Percentiles rank a stretch among this genome's conserved stretches.
Evolutionary conservation across 2,888 invertebrate genomes (phyloP).

Genomic region (Cartodere bifasciata): DNA sequence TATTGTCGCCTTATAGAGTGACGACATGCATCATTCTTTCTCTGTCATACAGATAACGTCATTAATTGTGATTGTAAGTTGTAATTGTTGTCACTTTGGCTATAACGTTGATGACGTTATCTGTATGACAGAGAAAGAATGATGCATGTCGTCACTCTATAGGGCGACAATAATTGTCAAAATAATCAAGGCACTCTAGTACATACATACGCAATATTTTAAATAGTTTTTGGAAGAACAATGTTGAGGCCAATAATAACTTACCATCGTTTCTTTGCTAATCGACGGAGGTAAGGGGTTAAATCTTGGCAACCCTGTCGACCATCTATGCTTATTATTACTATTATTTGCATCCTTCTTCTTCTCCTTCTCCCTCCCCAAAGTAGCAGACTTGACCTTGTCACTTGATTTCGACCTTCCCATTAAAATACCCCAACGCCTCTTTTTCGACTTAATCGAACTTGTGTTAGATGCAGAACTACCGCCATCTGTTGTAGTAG

Average conservation of each 20-base stretch:
- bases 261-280: conserved; percentile 69
- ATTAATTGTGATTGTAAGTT: no score
- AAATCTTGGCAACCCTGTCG: conserved; percentile 54
- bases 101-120: no score
- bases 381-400: conserved; percentile 52
- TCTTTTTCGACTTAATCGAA: conserved; percentile 35
- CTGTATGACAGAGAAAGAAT: no score
- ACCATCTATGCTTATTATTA: conserved; percentile 53
- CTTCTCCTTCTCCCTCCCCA: conserved; percentile 52
- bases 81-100: no score
- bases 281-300: conserved; percentile 63
- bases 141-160: no score
- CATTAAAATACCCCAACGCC: conserved; percentile 58
- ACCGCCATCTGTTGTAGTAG: conserved; percentile 13
- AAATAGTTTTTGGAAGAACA: conserved; percentile 1
- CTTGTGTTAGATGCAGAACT: conserved; percentile 20
- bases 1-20: no score
- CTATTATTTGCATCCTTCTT: conserved; percentile 37
- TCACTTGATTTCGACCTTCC: conserved; percentile 45
- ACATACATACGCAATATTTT: conserved; percentile 1
- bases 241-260: no score
- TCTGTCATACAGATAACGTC: no score
- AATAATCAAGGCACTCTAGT: no score
- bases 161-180: no score
- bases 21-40: no score